Evolutionary conservation across 2,797 vertebrate genomes (phyloP).

Genomic region (Gallinago stenura): DNA sequence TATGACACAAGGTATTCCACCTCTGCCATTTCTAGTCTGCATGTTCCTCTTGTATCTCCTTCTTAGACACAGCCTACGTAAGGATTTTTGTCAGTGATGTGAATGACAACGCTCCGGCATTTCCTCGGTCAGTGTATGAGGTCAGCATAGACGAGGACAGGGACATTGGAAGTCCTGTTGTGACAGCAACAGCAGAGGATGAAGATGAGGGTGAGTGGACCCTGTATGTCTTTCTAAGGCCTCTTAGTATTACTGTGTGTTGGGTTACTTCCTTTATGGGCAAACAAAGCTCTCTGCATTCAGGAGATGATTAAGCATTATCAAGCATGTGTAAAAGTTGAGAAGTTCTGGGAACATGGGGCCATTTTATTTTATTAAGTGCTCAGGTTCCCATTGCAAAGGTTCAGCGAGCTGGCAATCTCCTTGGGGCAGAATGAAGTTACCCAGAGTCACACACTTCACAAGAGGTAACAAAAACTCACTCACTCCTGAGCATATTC

Average conservation of each 20-base stretch:
- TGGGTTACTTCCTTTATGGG: neutral
- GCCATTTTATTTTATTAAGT: neutral
- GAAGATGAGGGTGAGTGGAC: constrained; percentile 86
- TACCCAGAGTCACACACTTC: neutral
- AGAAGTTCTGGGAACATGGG: neutral
- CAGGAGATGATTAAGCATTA: neutral
- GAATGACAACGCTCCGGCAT: constrained; percentile 89
- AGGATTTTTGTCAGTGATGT: constrained; percentile 89
- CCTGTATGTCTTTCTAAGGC: neutral
- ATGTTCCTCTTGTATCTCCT: neutral
- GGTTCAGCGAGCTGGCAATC: neutral
- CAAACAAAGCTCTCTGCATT: neutral
- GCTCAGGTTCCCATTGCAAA: neutral
- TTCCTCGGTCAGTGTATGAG: constrained; percentile 82
- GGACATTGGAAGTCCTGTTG: constrained; percentile 86
- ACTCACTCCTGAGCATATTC: neutral
- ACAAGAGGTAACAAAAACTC: neutral
- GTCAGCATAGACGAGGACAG: constrained; percentile 89
- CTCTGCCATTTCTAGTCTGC: neutral
- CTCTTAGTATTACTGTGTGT: neutral
- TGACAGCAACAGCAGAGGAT: constrained; percentile 89
- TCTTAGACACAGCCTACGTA: constrained; percentile 87
- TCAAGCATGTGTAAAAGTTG: neutral
- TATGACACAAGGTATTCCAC: neutral
- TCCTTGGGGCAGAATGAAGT: neutral